Percentiles rank a stretch among this genome's conserved stretches.
These are phyloP conservation scores for Trissonchulus latispiculum DNA, from an alignment of 2,888 invertebrate genomes.

Conservation along the genomic window DNA sequence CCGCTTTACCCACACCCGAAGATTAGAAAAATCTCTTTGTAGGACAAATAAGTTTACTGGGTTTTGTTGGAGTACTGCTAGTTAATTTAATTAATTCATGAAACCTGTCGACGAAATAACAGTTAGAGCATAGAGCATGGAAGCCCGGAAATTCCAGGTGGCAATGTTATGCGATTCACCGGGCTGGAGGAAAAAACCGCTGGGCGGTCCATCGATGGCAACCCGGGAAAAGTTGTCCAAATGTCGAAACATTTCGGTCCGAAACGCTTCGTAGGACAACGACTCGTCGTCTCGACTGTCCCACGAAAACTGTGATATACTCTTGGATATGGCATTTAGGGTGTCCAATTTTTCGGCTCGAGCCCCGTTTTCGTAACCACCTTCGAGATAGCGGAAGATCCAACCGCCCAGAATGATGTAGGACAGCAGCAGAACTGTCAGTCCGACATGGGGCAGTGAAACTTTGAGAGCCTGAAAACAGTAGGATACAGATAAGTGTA, in stretches of 20 bases:
- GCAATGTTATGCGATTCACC: background rate
- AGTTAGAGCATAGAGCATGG: slow-evolving; percentile 12
- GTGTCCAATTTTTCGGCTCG: background rate
- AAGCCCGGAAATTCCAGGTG: slow-evolving; percentile 15
- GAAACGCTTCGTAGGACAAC: background rate
- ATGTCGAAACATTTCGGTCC: background rate
- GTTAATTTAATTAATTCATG: no score
- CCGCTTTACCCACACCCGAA: no score
- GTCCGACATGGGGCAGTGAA: slow-evolving; percentile 12
- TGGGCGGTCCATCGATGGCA: slow-evolving; percentile 8
- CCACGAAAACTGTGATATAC: slow-evolving; percentile 2
- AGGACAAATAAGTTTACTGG: no score
- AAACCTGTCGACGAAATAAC: slow-evolving; percentile 16
- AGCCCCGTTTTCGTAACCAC: background rate
- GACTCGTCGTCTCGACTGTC: background rate
- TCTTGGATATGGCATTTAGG: background rate
- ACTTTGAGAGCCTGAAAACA: slow-evolving; percentile 17
- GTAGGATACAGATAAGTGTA: no score
- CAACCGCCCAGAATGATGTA: slow-evolving; percentile 10
- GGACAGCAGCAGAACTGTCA: background rate
- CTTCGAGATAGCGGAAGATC: slow-evolving; percentile 14
- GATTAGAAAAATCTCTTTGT: no score
- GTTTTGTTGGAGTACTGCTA: no score
- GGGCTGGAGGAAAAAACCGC: background rate
- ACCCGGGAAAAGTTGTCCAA: slow-evolving; percentile 8